Base-by-base conservation (phyloP, 2,113 vertebrate species). In the Dissostichus mawsoni region DNA sequence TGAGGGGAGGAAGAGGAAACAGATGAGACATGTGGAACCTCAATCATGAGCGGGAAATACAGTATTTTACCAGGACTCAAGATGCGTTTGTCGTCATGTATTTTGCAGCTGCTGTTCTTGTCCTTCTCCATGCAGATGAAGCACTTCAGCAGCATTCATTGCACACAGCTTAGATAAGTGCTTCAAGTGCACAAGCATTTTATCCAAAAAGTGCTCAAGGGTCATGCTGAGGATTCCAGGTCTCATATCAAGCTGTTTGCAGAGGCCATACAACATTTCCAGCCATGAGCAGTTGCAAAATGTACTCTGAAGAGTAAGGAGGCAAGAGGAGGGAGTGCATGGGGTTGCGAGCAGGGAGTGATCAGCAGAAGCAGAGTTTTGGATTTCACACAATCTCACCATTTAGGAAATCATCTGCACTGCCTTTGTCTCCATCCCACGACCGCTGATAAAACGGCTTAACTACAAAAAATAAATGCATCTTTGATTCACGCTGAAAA, bases 361-460 rank as follows among this genome's bases (percentile, higher is more conserved):
- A 69, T 73, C 56, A 79, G 69, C 44, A 12, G 58, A 90, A 70
- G 82, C 82, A 76, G 41, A 55, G 67, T 74, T 71, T 87, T 71
- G 51, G 74, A 78, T 91, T 93, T 82, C 67, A 73, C 73, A 80
- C 64, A 66, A 9, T 92, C 95, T 96, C 94, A 96, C 95, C 95
- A 67, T 95, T 96, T 41, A 92, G 90, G 90, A 92, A 86, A 77
- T 93, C 92, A 78, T 95, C 94, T 56, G 94, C 88, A 78, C 94
- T 95, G 86, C 94, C 94, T 84, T 89, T 94, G 67, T 94, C 94
- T 70, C 90, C 90, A 29, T 94, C 93, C 93, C 91, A 93, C 36
- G 93, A 81, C 76, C 81, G 92, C 85, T 92, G 92, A 92, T 94
- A 94, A 92, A 95, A 95, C 2, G 95, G 95, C 85, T 95, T 96